phyloP scores from a whole-genome alignment of 2,888 invertebrate species.

The Teinopalpus imperialis region DNA sequence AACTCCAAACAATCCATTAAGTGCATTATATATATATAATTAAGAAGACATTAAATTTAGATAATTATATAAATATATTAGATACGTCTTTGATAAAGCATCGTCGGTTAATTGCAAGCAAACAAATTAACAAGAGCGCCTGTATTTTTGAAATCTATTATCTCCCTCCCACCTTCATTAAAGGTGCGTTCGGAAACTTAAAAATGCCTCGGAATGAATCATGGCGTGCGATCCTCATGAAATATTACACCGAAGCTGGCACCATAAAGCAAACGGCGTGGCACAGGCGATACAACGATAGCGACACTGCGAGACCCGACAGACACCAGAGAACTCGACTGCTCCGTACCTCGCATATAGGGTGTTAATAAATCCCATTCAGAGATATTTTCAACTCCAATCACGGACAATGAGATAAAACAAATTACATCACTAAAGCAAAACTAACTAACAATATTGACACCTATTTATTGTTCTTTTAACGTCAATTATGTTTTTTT shows the following conservation, averaged over 20 bases:
- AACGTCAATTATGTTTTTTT: not conserved
- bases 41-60: not conserved
- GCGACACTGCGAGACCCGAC: slow-evolving; percentile 75
- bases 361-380: slow-evolving; percentile 41
- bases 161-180: slow-evolving; percentile 69
- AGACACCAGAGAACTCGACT: slow-evolving; percentile 74
- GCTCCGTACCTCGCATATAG: slow-evolving; percentile 54
- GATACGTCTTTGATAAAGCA: slow-evolving; percentile 20
- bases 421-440: slow-evolving; percentile 4
- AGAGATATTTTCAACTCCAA: slow-evolving; percentile 21
- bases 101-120: slow-evolving; percentile 32
- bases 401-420: slow-evolving; percentile 12
- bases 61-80: slow-evolving; percentile 1
- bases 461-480: too few species aligned
- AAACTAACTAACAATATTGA: not conserved
- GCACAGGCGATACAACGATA: slow-evolving; percentile 80
- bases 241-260: slow-evolving; percentile 79
- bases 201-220: slow-evolving; percentile 77
- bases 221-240: slow-evolving; percentile 80
- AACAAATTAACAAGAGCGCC: slow-evolving; percentile 33
- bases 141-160: slow-evolving; percentile 58
- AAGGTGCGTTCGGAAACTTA: slow-evolving; percentile 71
- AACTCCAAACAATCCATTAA: slow-evolving; percentile 22
- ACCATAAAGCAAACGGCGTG: slow-evolving; percentile 81
- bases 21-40: slow-evolving; percentile 25